Percentiles rank a stretch among this genome's conserved stretches.
phyloP scores from a whole-genome alignment of 2,113 vertebrate species.

The Pipra filicauda region DNA sequence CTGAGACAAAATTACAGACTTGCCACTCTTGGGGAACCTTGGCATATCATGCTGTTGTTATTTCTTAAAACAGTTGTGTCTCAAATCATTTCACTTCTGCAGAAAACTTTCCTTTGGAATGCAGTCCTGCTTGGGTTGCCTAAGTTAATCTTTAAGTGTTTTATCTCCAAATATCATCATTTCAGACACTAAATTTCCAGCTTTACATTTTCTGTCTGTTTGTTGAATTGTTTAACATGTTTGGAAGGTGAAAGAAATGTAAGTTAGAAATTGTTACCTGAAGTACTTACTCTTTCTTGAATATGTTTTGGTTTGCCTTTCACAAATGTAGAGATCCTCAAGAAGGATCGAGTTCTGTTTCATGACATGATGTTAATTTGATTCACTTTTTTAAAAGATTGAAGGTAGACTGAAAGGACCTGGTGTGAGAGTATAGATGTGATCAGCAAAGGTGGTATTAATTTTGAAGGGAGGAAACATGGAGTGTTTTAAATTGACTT shows the following conservation, averaged over 20 bases:
- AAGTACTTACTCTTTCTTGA: neutral
- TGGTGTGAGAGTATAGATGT: neutral
- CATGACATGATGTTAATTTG: neutral
- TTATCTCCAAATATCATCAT: neutral
- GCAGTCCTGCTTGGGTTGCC: neutral
- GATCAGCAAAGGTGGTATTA: neutral
- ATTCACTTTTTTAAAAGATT: neutral
- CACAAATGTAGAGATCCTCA: neutral
- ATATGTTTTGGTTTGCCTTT: neutral
- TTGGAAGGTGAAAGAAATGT: neutral
- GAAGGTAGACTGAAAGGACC: neutral
- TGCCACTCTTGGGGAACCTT: neutral
- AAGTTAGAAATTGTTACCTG: neutral
- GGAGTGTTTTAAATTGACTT: neutral
- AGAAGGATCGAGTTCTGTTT: neutral
- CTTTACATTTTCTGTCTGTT: neutral
- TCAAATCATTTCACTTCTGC: neutral
- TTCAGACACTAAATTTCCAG: neutral
- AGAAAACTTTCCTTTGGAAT: neutral
- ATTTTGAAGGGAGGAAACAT: neutral
- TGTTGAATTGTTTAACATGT: accelerated
- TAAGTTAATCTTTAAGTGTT: neutral
- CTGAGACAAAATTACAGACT: neutral
- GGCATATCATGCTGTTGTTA: neutral
- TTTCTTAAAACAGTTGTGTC: neutral